Evolutionary conservation across 2,113 vertebrate genomes (phyloP), one percentile per base, ranked within the genome.

Genomic region (Hippolais icterina): DNA sequence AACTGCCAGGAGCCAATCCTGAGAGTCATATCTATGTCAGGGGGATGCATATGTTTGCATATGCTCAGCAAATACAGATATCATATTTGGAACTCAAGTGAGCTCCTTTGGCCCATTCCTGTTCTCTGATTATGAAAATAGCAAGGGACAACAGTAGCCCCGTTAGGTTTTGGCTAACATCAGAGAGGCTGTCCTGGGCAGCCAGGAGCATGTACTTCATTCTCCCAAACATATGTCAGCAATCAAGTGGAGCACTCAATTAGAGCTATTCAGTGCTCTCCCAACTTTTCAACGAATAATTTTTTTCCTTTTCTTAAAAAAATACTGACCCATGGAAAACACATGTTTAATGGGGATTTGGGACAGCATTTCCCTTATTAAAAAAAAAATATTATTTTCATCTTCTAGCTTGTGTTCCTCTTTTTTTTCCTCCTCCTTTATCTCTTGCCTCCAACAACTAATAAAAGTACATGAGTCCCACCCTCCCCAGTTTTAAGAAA

Each of bases 141-240:
- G 47, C 57, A 82, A 72, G 35, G 74, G 39, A 61, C 81, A 93
- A 59, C 61, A 63, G 91, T 69, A 94, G 81, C 49, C 87, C 61
- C 6, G 0, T 33, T 29, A 87, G 87, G 46, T 52, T 91, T 87
- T 82, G 74, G 78, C 69, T 64, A 56, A 25, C 78, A 82, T 17
- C 33, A 63, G 61, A 52, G 64, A 50, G 19, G 49, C 31, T 87
- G 60, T 60, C 42, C 42, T 74, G 60, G 84, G 57, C 81, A 87
- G 46, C 41, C 29, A 80, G 33, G 13, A 90, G 13, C 54, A n/a
- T 1, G 6, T 18, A 63, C 29, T 72, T 90, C 35, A 59, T 80
- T 80, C 70, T 90, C 89, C 39, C 84, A 76, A 80, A 85, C 87
- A 94, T 35, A 57, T 87, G 74, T 87, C 85, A 95, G 61, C 14